phyloP scores from a whole-genome alignment of 2,888 invertebrate genomes.

The Cosmopolites sordidus region DNA sequence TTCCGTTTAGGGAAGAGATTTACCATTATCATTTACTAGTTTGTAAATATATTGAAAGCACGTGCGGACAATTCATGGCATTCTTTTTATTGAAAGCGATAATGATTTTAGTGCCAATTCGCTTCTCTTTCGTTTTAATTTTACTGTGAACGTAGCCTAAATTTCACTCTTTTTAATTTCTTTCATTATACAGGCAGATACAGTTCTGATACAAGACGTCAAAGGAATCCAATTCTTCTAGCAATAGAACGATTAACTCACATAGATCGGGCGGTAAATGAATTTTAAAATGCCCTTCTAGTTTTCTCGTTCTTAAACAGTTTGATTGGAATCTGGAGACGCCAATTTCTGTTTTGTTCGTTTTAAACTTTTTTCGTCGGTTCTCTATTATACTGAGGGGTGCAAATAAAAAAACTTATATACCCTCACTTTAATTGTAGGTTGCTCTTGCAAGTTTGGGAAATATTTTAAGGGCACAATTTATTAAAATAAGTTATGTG shows the following conservation, averaged over 20 bases:
- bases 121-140: neutral
- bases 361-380: no score
- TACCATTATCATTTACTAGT: neutral
- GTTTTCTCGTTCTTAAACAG: no score
- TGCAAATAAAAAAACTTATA: neutral
- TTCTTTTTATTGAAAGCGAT: neutral
- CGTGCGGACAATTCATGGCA: conserved; percentile 1
- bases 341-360: no score
- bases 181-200: no score
- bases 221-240: no score
- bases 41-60: conserved; percentile 1
- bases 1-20: no score
- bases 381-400: neutral
- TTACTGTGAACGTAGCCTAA: neutral
- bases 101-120: neutral
- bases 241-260: no score
- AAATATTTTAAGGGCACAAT: conserved; percentile 12
- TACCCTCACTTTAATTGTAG: neutral
- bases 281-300: no score
- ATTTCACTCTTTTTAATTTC: neutral
- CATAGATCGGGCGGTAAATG: no score
- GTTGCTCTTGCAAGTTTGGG: neutral
- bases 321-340: no score
- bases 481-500: conserved; percentile 10
- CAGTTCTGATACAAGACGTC: no score